Base-by-base conservation (phyloP, 2,888 invertebrate species). In the Oscheius sp. region DNA sequence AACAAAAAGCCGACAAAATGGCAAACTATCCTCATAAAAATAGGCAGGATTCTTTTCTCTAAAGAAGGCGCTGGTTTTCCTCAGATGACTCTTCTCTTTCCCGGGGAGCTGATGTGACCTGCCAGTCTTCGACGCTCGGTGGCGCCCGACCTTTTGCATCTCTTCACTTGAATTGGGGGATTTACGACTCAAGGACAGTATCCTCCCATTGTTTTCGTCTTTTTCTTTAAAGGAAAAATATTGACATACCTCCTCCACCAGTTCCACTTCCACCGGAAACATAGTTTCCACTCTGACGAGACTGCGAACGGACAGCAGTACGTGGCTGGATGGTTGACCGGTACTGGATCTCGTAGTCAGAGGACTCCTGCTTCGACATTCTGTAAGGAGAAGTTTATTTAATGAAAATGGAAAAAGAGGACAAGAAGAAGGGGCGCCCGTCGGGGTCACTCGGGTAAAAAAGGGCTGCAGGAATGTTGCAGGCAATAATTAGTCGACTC, bases 281-380 rank as follows among this genome's bases (percentile, higher is more conserved):
- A 76, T 81, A 80, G 69, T 81, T 83, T 58, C 83, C 83, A 55
- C 84, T 85, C 68, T 85, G 83, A 45, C 87, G 79, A 35, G 82
- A 81, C 69, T 79, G 82, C 21, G 82, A 85, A 23, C 86, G 81
- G 25, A 78, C 78, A n/a, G 82, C 80, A 7, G 85, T 84, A 53
- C 86, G 76, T 23, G 86, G 87, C 78, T 87, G 87, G 63, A 87
- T 87, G 25, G 86, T 86, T n/a, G 87, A 86, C 41, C 86, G 79
- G 76, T 87, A 87, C 59, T 81, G 78, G 70, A 82, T 76, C 78
- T 87, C 86, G 69, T 80, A 85, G 16, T 86, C 85, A 55, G 77
- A 76, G 25, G 78, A 76, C 56, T 78, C 78, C 72, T 80, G 79
- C 69, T 77, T 76, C 61, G 71, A 66, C 64, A 27, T n/a, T 61